Base-by-base conservation (phyloP, 92 coral and sea anemone genomes). In the Epizoanthus ramosus region DNA sequence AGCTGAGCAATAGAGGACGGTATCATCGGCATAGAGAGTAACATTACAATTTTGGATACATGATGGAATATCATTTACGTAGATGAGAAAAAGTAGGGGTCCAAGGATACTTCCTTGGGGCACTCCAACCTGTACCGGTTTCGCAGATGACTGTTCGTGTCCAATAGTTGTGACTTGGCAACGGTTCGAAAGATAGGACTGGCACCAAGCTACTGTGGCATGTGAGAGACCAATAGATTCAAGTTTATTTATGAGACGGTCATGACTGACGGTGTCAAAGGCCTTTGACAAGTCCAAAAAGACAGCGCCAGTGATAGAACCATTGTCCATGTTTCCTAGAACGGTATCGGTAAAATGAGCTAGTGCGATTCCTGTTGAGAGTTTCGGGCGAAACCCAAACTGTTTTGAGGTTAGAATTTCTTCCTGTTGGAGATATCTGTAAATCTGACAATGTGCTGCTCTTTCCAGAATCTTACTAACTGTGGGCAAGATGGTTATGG, bases 91-190 rank as follows among this genome's bases (percentile, higher is more conserved):
- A 5, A 69, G 65, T 39, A 80, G 56, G 23, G 80, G 80, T 25
- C 89, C 87, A 39, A 83, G 68, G 8, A 88, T 84, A 37, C 83
- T 79, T 25, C 88, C 86, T 61, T 85, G 88, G 2, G 92, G 88
- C n/a, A 88, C 89, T 41, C 86, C 86, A 19, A 61, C 81, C 12
- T n/a, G 39, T n/a, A 80, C 65, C 50, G 68, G 68, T 12, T 57
- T 71, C 5, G 84, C 3, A 4, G 88, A 39, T 6, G 85, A 87
- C 22, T 35, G 68, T 33, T 63, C 52, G 28, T 64, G 21, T 45
- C 63, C 84, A 37, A 87, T 47, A 45, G 66, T n/a, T 52, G 88
- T 83, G 14, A 87, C 83, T 75, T 87, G 88, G 68, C 15, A 68
- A 58, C 86, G 63, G 25, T 85, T 54, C 1, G 68, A 68, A 63